Percentiles rank a stretch among this genome's conserved stretches.
Conservation (phyloP, 2,888 invertebrate genomes). For the Clunio marinus region DNA sequence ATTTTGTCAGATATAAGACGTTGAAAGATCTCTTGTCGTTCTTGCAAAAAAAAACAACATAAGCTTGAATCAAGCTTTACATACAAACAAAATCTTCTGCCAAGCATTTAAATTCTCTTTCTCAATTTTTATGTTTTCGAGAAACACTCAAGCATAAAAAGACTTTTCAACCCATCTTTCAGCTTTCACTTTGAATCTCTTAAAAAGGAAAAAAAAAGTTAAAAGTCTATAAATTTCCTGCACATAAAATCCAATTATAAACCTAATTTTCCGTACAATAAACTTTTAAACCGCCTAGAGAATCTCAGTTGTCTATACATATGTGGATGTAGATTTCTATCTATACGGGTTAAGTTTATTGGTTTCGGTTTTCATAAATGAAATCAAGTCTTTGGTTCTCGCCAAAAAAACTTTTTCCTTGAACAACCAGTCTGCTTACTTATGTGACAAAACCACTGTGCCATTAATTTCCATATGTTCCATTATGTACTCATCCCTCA, state of each 20-base stretch:
- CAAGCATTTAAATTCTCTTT: not conserved
- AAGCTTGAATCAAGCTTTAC: no score
- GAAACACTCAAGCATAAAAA: not conserved
- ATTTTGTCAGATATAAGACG: no score
- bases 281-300: no score
- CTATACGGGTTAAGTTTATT: not conserved
- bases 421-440: no score
- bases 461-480: slow-evolving; percentile 30
- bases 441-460: slow-evolving; percentile 36
- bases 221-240: slow-evolving; percentile 23
- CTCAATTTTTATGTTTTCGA: not conserved
- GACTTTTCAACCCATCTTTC: slow-evolving; percentile 1
- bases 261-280: slow-evolving; percentile 39
- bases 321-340: no score
- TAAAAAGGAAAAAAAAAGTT: not conserved
- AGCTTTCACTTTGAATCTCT: not conserved
- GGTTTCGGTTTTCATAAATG: not conserved
- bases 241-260: slow-evolving; percentile 33
- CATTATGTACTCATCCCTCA: not conserved
- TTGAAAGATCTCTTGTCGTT: no score
- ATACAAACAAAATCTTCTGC: no score
- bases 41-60: no score
- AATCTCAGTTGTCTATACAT: not conserved
- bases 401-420: not conserved
- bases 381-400: not conserved